Evolutionary conservation across 2,888 invertebrate genomes (phyloP).

Genomic region (Nyleta sp.): DNA sequence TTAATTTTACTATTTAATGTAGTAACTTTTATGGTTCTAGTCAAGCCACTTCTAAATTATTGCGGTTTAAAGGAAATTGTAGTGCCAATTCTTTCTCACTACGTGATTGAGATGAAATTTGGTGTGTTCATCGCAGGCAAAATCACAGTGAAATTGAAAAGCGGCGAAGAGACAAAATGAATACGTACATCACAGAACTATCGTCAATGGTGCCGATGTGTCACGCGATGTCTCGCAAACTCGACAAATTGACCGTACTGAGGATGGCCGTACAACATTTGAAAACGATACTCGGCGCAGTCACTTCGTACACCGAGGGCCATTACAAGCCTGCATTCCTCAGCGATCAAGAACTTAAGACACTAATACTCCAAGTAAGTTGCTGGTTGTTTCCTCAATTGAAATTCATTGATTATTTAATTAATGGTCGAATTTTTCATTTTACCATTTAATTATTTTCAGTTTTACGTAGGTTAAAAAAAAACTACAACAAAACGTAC

Average conservation of each 20-base stretch:
- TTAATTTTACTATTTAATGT: too few species aligned
- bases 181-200: constrained; percentile 95
- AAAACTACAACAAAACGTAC: too few species aligned
- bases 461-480: too few species aligned
- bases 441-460: too few species aligned
- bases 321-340: constrained; percentile 92
- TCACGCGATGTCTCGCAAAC: constrained; percentile 94
- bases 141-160: constrained; percentile 99
- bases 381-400: background rate
- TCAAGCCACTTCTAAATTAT: background rate
- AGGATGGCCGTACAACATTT: constrained; percentile 97
- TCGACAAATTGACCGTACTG: constrained; percentile 95
- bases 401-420: background rate
- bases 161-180: constrained; percentile 97
- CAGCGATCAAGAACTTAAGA: constrained; percentile 93
- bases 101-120: background rate
- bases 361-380: constrained; percentile 89
- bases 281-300: constrained; percentile 89
- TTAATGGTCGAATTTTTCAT: too few species aligned
- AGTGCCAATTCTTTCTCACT: too few species aligned
- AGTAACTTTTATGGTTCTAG: too few species aligned
- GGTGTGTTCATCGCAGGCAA: constrained; percentile 85
- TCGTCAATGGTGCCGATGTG: constrained; percentile 97
- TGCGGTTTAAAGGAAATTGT: too few species aligned
- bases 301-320: constrained; percentile 89